Conservation (phyloP, 2,888 invertebrate genomes). For the Cephalotes varians region DNA sequence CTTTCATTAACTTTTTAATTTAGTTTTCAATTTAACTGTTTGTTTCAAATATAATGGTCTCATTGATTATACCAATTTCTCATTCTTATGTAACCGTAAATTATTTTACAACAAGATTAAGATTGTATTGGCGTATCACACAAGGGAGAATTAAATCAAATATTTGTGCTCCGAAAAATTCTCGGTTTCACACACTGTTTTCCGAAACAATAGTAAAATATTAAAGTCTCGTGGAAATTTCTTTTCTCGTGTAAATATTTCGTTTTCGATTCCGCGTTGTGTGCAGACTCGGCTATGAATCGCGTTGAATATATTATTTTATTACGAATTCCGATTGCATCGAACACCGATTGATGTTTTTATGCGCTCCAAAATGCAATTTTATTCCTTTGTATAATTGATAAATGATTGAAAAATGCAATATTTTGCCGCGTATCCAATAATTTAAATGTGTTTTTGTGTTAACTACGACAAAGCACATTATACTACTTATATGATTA, state of each 20-base stretch:
- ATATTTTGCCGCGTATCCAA: neutral
- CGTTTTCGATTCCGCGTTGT: constrained; percentile 1
- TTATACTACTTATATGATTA: neutral
- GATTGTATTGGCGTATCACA: neutral
- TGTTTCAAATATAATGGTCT: too few species aligned
- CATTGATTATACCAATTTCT: neutral
- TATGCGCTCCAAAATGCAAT: neutral
- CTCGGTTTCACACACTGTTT: constrained; percentile 1
- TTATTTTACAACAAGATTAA: neutral
- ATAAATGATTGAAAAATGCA: neutral
- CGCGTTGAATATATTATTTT: constrained; percentile 24
- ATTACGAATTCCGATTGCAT: constrained; percentile 22
- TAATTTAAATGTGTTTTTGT: neutral
- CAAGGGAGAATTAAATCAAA: neutral
- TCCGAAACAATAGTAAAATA: constrained; percentile 22
- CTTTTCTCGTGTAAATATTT: constrained; percentile 8
- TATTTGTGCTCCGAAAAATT: neutral
- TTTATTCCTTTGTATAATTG: constrained; percentile 14
- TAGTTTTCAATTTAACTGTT: neutral
- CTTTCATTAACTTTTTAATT: neutral
- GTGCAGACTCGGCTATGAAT: neutral
- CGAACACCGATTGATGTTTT: constrained; percentile 9
- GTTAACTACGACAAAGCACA: neutral
- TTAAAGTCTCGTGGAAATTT: constrained; percentile 6
- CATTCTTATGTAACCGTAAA: neutral